Evolutionary conservation across 1,140 invertebrate genomes (phyloP).

Genomic region (Lamellibrachia luymesi): DNA sequence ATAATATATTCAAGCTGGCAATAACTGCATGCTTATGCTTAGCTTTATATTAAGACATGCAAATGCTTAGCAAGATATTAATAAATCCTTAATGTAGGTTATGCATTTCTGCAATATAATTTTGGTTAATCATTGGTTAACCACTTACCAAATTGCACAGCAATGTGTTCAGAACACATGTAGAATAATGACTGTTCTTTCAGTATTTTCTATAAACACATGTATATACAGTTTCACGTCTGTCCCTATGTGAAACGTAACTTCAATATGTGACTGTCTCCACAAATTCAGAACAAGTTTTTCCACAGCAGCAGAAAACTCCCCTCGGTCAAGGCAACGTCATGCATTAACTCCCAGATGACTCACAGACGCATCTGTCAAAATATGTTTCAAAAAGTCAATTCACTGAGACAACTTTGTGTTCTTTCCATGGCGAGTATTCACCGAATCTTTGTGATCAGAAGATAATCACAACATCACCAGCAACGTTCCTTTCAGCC

Average conservation of each 20-base stretch:
- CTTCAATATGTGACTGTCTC: neutral
- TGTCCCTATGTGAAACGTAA: neutral
- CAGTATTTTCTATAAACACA: neutral
- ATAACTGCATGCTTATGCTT: neutral
- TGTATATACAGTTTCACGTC: neutral
- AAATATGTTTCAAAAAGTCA: neutral
- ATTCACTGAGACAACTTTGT: neutral
- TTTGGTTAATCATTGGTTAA: neutral
- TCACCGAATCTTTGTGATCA: no score
- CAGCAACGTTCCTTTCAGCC: neutral
- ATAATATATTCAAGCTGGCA: neutral
- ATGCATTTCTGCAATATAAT: neutral
- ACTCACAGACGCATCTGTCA: neutral
- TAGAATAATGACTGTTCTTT: neutral
- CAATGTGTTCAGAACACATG: neutral
- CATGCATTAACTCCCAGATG: neutral
- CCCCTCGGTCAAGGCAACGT: neutral
- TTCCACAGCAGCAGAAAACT: neutral
- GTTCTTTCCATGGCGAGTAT: neutral
- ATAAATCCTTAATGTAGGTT: neutral
- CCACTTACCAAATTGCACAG: neutral
- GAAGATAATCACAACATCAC: neutral
- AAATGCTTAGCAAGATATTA: neutral
- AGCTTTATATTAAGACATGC: neutral
- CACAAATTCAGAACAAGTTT: neutral